Evolutionary conservation across 2,888 invertebrate species (phyloP).

Genomic region (Drosophila macrospina): DNA sequence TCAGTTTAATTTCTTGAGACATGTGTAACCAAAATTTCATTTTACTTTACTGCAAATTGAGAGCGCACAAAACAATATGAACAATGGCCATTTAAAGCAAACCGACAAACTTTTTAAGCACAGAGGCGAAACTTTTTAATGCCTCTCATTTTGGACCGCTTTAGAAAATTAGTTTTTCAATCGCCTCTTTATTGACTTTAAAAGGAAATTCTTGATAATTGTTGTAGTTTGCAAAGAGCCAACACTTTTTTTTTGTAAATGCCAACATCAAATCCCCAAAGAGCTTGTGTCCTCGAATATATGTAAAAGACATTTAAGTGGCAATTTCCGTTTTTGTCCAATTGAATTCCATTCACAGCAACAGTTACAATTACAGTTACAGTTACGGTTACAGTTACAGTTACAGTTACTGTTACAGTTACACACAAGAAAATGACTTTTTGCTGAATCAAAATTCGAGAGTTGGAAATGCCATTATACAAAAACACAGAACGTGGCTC

Average conservation of each 20-base stretch:
- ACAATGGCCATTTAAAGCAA: constrained; percentile 15
- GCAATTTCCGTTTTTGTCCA: constrained; percentile 46
- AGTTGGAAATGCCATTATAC: constrained; percentile 8
- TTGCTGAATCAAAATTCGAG: constrained; percentile 19
- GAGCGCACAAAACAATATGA: constrained; percentile 4
- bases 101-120: constrained; percentile 13
- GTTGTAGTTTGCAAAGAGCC: constrained; percentile 22
- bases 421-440: constrained; percentile 25
- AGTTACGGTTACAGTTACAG: constrained; percentile 5
- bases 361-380: constrained; percentile 17
- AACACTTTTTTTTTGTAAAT: constrained; percentile 2
- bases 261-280: constrained; percentile 12
- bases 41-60: constrained; percentile 22
- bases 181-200: constrained; percentile 10
- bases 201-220: constrained; percentile 43
- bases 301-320: constrained; percentile 30
- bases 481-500: constrained; percentile 7
- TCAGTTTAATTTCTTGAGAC: constrained; percentile 17
- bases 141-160: constrained; percentile 17
- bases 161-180: constrained; percentile 44
- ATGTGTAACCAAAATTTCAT: background rate
- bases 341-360: constrained; percentile 43
- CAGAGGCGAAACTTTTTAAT: constrained; percentile 41
- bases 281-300: background rate
- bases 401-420: constrained; percentile 10